A percentile compares a stretch with the other conserved stretches of the same genome.
phyloP scores from a whole-genome alignment of 2,888 invertebrate genomes.

The Ochropleura plecta region DNA sequence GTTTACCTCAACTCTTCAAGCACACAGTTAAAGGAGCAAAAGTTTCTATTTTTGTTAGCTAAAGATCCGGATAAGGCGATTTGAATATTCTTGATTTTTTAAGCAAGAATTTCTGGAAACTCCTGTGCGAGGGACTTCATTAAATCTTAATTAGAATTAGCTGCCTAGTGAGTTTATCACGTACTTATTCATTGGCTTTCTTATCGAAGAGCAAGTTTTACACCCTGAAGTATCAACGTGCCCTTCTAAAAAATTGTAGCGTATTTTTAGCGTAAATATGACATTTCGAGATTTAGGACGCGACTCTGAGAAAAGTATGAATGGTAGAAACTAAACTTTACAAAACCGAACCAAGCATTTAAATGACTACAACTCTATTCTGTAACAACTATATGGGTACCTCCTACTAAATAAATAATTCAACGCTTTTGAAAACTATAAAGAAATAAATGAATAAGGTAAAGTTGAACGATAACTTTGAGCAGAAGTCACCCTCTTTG shows the following conservation, averaged over 20 bases:
- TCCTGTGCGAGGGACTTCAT: background rate
- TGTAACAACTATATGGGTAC: background rate
- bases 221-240: too few species aligned
- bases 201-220: too few species aligned
- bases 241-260: conserved; percentile 2
- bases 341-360: too few species aligned
- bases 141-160: conserved; percentile 14
- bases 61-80: conserved; percentile 35
- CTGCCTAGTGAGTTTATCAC: background rate
- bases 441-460: conserved; percentile 31
- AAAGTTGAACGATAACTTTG: conserved; percentile 35
- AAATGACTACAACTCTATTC: too few species aligned
- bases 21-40: conserved; percentile 43
- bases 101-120: background rate
- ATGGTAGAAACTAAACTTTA: background rate
- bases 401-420: background rate
- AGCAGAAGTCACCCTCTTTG: conserved; percentile 34
- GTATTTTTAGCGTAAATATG: background rate
- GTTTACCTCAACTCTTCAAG: conserved; percentile 55
- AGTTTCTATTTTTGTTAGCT: conserved; percentile 55
- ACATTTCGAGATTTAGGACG: background rate
- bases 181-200: background rate
- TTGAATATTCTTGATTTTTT: conserved; percentile 48
- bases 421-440: conserved; percentile 6
- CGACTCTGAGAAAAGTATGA: background rate